Conservation (phyloP, 2,113 vertebrate species). For the Rhea americana region DNA sequence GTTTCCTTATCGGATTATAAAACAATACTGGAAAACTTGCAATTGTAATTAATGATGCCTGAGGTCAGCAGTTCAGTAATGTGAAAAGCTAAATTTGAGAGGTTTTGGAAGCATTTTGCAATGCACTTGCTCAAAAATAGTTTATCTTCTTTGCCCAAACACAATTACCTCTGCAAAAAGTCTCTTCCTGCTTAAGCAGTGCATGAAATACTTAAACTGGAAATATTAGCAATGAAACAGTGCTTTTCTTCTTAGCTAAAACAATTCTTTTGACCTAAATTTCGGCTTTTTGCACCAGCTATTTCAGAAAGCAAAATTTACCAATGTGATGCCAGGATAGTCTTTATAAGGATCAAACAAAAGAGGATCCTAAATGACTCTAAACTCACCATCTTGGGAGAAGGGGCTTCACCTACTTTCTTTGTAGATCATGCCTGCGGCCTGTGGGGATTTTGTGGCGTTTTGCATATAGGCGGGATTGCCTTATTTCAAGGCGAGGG, state of each 20-base stretch:
- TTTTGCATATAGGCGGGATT: background rate
- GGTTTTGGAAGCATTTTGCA: background rate
- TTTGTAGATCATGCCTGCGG: background rate
- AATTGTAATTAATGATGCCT: background rate
- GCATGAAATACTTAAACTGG: background rate
- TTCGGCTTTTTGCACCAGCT: background rate
- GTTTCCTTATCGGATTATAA: constrained; percentile 12
- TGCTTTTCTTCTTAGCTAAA: background rate
- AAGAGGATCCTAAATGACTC: rapidly evolving
- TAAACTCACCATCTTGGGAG: background rate
- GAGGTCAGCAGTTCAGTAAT: background rate
- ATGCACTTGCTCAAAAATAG: background rate
- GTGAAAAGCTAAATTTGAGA: background rate
- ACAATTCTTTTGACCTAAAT: background rate
- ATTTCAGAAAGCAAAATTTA: background rate
- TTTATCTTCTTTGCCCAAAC: background rate
- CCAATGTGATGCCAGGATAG: background rate
- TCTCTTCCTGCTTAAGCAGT: background rate
- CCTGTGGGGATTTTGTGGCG: background rate
- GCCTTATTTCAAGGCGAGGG: background rate
- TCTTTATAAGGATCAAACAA: background rate
- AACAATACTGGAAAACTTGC: constrained; percentile 36
- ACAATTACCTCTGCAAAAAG: background rate
- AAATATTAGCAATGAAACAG: background rate
- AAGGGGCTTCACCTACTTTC: background rate